These are phyloP conservation scores for Trichogramma pretiosum DNA, from an alignment of 1,140 invertebrate genomes.

Conservation along the genomic window DNA sequence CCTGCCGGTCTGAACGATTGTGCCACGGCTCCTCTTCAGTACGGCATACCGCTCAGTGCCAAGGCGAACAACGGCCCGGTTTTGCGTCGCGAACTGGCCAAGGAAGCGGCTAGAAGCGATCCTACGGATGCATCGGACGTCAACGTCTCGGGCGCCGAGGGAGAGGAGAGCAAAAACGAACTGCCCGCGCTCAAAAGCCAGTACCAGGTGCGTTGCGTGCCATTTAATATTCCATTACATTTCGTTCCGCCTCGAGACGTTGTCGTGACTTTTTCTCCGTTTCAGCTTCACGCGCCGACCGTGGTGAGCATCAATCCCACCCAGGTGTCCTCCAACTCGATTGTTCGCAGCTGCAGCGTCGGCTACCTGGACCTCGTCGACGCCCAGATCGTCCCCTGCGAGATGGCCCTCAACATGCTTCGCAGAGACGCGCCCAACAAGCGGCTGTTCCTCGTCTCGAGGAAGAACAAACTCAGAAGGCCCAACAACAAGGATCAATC, in stretches of 20 bases:
- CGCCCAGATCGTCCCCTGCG: slow-evolving; percentile 59
- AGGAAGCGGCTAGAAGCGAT: no score
- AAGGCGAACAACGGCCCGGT: no score
- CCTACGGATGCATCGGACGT: no score
- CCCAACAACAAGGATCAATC: slow-evolving; percentile 10
- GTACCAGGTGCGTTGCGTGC: slow-evolving; percentile 8
- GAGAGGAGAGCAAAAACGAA: slow-evolving; percentile 3
- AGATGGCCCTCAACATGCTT: slow-evolving; percentile 59
- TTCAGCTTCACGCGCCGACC: slow-evolving; percentile 53
- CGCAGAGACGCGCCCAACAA: slow-evolving; percentile 64
- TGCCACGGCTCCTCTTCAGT: no score
- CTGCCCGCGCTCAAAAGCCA: slow-evolving; percentile 9
- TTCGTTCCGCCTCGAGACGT: no score
- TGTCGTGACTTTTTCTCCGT: no score
- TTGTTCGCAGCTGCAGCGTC: slow-evolving; percentile 74
- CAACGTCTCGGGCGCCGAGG: no score
- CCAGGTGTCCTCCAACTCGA: slow-evolving; percentile 54
- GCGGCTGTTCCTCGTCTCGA: slow-evolving; percentile 62
- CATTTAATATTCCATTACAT: no score
- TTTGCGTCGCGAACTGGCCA: no score
- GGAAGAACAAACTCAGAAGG: slow-evolving; percentile 49
- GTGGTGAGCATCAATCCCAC: slow-evolving; percentile 58
- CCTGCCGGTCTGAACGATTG: no score
- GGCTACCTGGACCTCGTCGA: slow-evolving; percentile 75
- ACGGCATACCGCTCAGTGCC: no score